Percentiles rank a stretch among this genome's conserved stretches.
Conservation (phyloP, 2,113 vertebrate species). For the Platichthys stellatus region DNA sequence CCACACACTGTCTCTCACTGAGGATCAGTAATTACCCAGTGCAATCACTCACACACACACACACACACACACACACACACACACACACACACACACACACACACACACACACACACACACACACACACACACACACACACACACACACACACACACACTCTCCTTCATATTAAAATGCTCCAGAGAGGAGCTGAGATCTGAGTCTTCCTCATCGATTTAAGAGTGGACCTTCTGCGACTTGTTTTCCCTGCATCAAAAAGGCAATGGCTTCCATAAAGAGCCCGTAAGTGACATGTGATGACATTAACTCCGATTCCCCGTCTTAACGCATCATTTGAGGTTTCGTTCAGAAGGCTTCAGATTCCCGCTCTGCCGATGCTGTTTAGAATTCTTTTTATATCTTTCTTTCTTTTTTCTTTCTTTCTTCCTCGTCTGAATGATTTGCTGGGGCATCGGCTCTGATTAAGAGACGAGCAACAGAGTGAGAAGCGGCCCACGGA, state of each 20-base stretch:
- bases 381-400: constrained; percentile 60
- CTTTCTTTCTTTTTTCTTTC: constrained; percentile 25
- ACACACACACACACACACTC: background rate
- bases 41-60: constrained; percentile 33
- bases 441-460: constrained; percentile 75
- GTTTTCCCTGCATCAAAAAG: constrained; percentile 61
- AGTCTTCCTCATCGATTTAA: constrained; percentile 60
- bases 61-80: constrained; percentile 16
- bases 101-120: constrained; percentile 12
- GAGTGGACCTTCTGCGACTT: constrained; percentile 58
- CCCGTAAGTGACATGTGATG: constrained; percentile 77
- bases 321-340: constrained; percentile 76
- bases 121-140: constrained; percentile 18
- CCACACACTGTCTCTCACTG: constrained; percentile 58
- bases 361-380: constrained; percentile 73
- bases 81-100: constrained; percentile 16
- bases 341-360: constrained; percentile 70
- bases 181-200: constrained; percentile 35
- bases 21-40: constrained; percentile 74
- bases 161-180: constrained; percentile 46
- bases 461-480: constrained; percentile 73
- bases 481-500: constrained; percentile 49
- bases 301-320: constrained; percentile 77
- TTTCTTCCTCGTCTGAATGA: constrained; percentile 57
- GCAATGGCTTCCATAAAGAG: constrained; percentile 45